A percentile compares a stretch with the other conserved stretches of the same genome.
phyloP scores from a whole-genome alignment of 2,888 invertebrate species.

The Salpingus planirostris region DNA sequence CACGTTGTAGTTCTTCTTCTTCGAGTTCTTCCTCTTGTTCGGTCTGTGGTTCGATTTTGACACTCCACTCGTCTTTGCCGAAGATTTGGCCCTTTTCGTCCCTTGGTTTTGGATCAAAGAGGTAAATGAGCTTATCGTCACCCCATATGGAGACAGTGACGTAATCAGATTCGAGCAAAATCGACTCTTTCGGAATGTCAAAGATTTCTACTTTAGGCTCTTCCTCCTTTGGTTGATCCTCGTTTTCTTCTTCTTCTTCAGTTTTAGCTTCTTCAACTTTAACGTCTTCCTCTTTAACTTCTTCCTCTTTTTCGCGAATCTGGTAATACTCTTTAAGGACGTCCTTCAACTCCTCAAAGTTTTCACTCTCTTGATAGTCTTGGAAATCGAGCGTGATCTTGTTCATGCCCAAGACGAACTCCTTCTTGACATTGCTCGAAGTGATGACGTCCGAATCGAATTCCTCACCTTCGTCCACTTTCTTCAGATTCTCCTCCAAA shows the following conservation, averaged over 20 bases:
- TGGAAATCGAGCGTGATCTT: too few relatives aligned
- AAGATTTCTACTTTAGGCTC: slow-evolving; percentile 28
- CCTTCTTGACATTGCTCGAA: slow-evolving; percentile 5
- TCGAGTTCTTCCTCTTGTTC: slow-evolving; percentile 5
- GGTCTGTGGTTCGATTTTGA: slow-evolving; percentile 1
- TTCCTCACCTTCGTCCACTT: slow-evolving; percentile 3
- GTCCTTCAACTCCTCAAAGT: too few relatives aligned
- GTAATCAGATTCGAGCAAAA: too few relatives aligned
- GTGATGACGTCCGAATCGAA: slow-evolving; percentile 18
- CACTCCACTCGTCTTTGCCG: slow-evolving; percentile 35
- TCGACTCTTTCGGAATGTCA: too few relatives aligned
- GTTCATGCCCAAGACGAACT: slow-evolving; percentile 2
- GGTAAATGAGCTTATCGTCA: slow-evolving; percentile 27
- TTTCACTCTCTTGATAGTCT: too few relatives aligned
- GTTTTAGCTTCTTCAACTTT: too few relatives aligned
- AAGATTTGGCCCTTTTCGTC: slow-evolving; percentile 32
- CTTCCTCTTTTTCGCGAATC: too few relatives aligned
- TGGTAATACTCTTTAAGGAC: too few relatives aligned
- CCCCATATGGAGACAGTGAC: too few relatives aligned
- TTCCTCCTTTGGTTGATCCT: too few relatives aligned
- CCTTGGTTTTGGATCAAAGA: slow-evolving; percentile 37
- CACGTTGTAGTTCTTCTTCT: slow-evolving; percentile 5
- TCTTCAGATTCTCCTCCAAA: slow-evolving; percentile 22
- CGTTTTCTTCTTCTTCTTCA: too few relatives aligned
- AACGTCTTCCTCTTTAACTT: too few relatives aligned